These are phyloP conservation scores for Mormyrops attenuatus DNA, from an alignment of 2,797 vertebrate species.

Conservation along the genomic window DNA sequence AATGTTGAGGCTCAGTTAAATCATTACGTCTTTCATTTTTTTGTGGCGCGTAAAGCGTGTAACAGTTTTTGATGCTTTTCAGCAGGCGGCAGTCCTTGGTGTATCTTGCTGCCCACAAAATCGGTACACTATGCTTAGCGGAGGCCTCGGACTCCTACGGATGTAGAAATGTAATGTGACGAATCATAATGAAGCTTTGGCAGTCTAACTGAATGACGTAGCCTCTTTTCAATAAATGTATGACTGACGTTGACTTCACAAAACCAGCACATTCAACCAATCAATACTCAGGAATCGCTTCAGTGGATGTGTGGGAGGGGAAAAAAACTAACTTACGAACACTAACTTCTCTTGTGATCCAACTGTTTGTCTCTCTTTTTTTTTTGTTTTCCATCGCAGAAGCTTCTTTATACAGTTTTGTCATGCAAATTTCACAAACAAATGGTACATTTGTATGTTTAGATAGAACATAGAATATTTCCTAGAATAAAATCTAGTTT, in stretches of 20 bases:
- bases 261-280: slow-evolving; percentile 22
- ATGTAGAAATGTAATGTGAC: neutral
- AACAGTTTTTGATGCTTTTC: neutral
- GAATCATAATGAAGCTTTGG: neutral
- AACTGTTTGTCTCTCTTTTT: neutral
- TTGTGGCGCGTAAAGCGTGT: neutral
- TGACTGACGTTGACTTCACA: neutral
- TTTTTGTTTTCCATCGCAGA: neutral
- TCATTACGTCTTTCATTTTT: neutral
- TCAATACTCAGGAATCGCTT: slow-evolving; percentile 17
- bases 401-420: neutral
- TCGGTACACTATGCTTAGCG: neutral
- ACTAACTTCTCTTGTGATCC: neutral
- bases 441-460: neutral
- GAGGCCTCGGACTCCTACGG: neutral
- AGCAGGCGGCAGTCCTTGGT: neutral
- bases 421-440: neutral
- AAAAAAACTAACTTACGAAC: neutral
- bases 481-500: neutral
- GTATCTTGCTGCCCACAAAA: neutral
- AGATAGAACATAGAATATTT: neutral
- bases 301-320: slow-evolving; percentile 5
- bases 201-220: neutral
- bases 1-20: neutral
- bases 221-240: neutral